Evolutionary conservation across 2,113 vertebrate species (phyloP), one percentile per base, ranked within the genome.

Genomic region (Illadopsis cleaveri): DNA sequence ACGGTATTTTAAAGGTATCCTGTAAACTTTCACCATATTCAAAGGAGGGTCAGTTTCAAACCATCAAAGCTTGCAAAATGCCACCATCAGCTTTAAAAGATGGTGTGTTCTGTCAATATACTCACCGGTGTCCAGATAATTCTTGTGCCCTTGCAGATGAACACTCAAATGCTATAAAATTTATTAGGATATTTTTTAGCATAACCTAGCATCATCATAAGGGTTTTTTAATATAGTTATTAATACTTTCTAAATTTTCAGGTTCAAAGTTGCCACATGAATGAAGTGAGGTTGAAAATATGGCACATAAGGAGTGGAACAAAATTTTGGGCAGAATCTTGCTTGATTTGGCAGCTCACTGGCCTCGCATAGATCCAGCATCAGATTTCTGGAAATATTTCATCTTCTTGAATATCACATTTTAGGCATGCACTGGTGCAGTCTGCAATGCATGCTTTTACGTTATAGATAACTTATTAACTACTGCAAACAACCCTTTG

Each of bases 301-400:
- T 53, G 72, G 30, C 44, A 42, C 12, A 27, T 56, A 82, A 91
- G 9, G 17, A 56, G 8, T 11, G 40, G 57, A 94, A 80, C 5
- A 82, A 60, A 89, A 53, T 61, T 88, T 85, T 85, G 78, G 70
- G 60, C 47, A 89, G 51, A 85, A 71, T 40, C 20, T 61, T 95
- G 33, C 75, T 91, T 87, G 47, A 75, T 75, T 89, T 91, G 81
- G 80, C 77, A 68, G n/a, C 45, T 81, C 15, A 42, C 10, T 62
- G 48, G 22, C 30, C 33, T 93, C 2, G 0, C 20, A 30, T 15
- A 82, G 37, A 93, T 65, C 37, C n/a, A 85, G 13, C 1, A 1
- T 19, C 57, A 48, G 37, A 60, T 80, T 93, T 90, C 66, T 79
- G 86, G 48, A 91, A 93, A 53, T 58, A 75, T 20, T 90, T 86